phyloP scores from a whole-genome alignment of 2,797 vertebrate genomes.

The Mormyrus proboscirostris region DNA sequence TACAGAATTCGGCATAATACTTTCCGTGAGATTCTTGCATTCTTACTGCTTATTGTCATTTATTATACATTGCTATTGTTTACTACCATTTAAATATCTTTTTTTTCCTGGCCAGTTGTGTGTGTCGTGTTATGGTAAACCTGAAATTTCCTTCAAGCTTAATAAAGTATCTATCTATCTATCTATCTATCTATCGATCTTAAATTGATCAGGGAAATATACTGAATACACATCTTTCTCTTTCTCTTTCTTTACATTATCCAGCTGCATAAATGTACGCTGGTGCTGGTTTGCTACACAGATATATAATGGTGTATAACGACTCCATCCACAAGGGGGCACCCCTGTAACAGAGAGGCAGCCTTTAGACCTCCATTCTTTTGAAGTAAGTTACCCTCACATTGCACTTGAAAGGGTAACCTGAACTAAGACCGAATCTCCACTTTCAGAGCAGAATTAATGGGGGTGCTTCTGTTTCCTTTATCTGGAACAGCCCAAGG shows the following conservation, averaged over 20 bases:
- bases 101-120: background rate
- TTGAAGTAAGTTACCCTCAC: background rate
- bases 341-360: background rate
- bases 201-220: background rate
- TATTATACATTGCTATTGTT: background rate
- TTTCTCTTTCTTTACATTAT: background rate
- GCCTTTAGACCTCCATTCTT: background rate
- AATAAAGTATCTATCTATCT: background rate
- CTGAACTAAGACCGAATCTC: background rate
- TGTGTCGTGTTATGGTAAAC: background rate
- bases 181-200: background rate
- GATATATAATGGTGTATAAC: background rate
- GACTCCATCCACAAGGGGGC: background rate
- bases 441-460: background rate
- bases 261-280: background rate
- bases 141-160: background rate
- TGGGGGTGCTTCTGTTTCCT: background rate
- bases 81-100: background rate
- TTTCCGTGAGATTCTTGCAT: background rate
- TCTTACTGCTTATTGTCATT: background rate
- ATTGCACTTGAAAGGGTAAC: slow-evolving; percentile 1
- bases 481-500: background rate
- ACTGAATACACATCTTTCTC: background rate
- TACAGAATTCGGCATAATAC: background rate
- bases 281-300: background rate